Conservation (phyloP, 2,797 vertebrate species). For the Eospalax fontanierii region DNA sequence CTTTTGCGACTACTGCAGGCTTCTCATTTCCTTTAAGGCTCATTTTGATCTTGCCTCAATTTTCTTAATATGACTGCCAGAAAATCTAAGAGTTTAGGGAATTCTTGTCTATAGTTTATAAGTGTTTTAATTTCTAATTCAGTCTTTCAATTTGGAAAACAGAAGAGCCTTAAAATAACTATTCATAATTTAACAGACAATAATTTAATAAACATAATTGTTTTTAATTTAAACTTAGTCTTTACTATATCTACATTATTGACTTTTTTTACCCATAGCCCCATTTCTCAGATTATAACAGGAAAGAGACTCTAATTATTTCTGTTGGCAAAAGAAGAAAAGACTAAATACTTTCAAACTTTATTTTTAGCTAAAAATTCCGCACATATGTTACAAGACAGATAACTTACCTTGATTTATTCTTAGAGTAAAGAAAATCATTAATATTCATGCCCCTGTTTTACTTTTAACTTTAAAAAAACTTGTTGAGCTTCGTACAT, state of each 20-base stretch:
- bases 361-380: no score
- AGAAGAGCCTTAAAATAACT: neutral
- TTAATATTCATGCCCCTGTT: no score
- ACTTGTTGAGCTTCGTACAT: no score
- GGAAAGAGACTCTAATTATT: no score
- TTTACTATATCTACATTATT: constrained; percentile 2
- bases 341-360: no score
- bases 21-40: neutral
- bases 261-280: neutral
- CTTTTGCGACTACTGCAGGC: constrained; percentile 5
- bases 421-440: no score
- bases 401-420: no score
- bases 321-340: no score
- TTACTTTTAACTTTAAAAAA: no score
- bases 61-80: neutral
- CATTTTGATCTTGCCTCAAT: neutral
- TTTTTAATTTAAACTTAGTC: constrained; percentile 40
- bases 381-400: no score
- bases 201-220: no score
- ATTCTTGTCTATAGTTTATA: constrained; percentile 20
- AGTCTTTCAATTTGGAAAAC: constrained; percentile 1
- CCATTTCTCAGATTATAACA: no score
- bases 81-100: constrained; percentile 28
- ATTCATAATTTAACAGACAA: constrained; percentile 37
- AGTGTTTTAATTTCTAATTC: neutral